Base-by-base conservation (phyloP, 2,113 vertebrate genomes). In the Oncorhynchus gorbuscha region DNA sequence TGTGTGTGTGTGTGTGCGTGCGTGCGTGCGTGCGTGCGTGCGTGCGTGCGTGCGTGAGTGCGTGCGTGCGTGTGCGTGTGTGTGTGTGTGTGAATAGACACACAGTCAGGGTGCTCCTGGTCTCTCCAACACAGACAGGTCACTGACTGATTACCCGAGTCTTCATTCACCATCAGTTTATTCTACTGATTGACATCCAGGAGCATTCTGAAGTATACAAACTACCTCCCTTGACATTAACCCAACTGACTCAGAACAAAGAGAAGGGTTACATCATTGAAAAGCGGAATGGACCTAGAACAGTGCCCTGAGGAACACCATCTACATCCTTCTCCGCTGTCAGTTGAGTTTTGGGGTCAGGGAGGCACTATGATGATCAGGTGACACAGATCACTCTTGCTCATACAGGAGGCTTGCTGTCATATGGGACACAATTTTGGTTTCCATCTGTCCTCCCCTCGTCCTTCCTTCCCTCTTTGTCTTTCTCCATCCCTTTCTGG, bases 301-400 rank as follows among this genome's bases (percentile, higher is more conserved):
- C 59, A n/a, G n/a, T 62, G 6, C 59, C 18, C n/a, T n/a, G 12
- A 62, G 59, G 59, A 5, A 62, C 59, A 62, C 59, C 59, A n/a
- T 62, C 8, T 14, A 70, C 39, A 26, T 35, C 20, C 71, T 48
- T 62, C 55, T 74, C 39, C 75, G 13, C 64, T 62, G 8, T 30
- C 32, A 49, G 62, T 59, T 49, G 68, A 58, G 61, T 26, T 66
- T 69, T 13, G 59, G 9, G 24, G n/a, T 65, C 24, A 30, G 51
- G 73, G 79, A 94, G 93, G 88, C 76, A 7, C 86, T 97, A 97
- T 0, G 95, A 96, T 51, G 95, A 97, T 97, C 96, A 97, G 13
- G 95, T 96, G 75, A 97, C 93, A 0, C 94, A 94, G 45, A 97
- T 92, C 48, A 92, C 93, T 0, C 91, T 85, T 0, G 95, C 95